Percentiles rank a stretch among this genome's conserved stretches.
phyloP scores from a whole-genome alignment of 2,888 invertebrate genomes.

The Microplitis deprimator region DNA sequence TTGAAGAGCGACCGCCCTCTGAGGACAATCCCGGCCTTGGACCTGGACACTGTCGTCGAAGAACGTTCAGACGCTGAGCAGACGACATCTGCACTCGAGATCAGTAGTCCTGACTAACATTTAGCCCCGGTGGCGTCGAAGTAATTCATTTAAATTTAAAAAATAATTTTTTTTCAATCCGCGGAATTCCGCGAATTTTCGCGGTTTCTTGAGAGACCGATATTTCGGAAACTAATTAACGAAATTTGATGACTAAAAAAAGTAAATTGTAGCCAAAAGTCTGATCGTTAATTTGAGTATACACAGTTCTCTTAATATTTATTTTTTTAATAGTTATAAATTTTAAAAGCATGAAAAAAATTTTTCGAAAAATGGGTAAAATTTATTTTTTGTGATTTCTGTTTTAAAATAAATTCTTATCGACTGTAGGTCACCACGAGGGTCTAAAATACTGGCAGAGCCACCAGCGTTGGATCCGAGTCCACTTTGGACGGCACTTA shows the following conservation, averaged over 20 bases:
- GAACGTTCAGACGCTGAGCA: slow-evolving; percentile 87
- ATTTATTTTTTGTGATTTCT: not conserved
- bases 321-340: not conserved
- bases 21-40: slow-evolving; percentile 82
- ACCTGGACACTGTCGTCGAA: slow-evolving; percentile 88
- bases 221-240: too few species aligned
- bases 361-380: not conserved
- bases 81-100: slow-evolving; percentile 68
- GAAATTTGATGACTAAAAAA: too few species aligned
- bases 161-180: not conserved
- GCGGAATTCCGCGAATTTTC: too few species aligned
- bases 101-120: slow-evolving; percentile 69
- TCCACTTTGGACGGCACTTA: slow-evolving; percentile 87
- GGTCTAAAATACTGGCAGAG: slow-evolving; percentile 60
- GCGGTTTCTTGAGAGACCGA: too few species aligned
- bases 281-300: not conserved
- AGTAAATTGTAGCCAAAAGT: not conserved
- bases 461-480: slow-evolving; percentile 76
- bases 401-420: slow-evolving; percentile 1
- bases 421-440: slow-evolving; percentile 62
- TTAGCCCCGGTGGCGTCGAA: slow-evolving; percentile 66
- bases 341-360: not conserved
- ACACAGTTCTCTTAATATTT: not conserved
- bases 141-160: slow-evolving; percentile 45
- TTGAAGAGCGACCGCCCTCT: slow-evolving; percentile 79